Evolutionary conservation across 92 coral and sea anemone species (phyloP), one percentile per base, ranked within the genome.

Genomic region (Bergia puertoricense): DNA sequence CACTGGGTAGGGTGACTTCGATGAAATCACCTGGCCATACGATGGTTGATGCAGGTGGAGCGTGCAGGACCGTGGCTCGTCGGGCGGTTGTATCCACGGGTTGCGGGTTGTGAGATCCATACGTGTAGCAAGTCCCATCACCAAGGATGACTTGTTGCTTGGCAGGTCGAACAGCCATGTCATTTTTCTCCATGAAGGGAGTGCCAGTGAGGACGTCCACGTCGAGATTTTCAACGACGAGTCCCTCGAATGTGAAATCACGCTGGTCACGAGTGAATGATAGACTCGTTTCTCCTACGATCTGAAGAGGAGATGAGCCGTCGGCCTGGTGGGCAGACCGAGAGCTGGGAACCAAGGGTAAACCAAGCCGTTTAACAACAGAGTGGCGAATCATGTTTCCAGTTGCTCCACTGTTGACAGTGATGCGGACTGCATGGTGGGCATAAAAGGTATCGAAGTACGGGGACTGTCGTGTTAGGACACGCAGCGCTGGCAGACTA

Each of bases 21-120:
- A 89, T 2, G 80, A 77, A 91, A 42, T 93, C 94, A 40, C 94
- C 96, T 3, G 92, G 92, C 93, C 92, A 93, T 82, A 91, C 41
- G 43, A 89, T 85, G 36, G 86, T 90, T 48, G 90, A 43, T 15
- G 86, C 30, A 66, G 92, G 82, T 2, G 78, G 95, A 40, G 95
- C 83, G 10, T 93, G 88, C 40, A 93, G 91, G 71, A 93, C 92
- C 43, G 90, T 74, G 59, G 92, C 91, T 42, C 89, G 84, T 10
- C 88, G 89, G 42, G 91, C 91, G 20, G 93, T 81, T 71, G 76
- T n/a, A 38, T 71, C 37, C 42, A 71, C 37, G 37, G 76, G 76
- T 71, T 71, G 76, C 9, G 37, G 30, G 8, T n/a, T 18, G 37
- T 39, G 76, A 46, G 3, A 46, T 46, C 1, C 50, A 46, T 46